phyloP scores from a whole-genome alignment of 2,888 invertebrate genomes.

The Cephus pygmeus region DNA sequence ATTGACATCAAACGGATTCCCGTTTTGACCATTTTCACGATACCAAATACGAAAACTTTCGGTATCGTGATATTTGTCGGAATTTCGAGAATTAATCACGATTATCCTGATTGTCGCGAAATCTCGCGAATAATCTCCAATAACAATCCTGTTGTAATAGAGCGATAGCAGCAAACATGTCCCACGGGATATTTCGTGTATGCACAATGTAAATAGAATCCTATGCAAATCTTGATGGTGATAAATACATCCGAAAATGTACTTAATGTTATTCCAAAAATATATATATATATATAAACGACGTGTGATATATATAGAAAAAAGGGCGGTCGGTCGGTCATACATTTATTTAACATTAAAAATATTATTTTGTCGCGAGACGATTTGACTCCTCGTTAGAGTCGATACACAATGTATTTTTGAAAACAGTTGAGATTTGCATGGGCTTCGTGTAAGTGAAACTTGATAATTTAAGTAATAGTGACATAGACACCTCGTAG shows the following conservation, averaged over 20 bases:
- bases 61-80: background rate
- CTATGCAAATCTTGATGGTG: slow-evolving; percentile 26
- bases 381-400: background rate
- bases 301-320: background rate
- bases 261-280: background rate
- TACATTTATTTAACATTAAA: background rate
- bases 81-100: background rate
- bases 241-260: slow-evolving; percentile 12
- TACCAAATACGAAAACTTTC: background rate
- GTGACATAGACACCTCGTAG: slow-evolving; percentile 21
- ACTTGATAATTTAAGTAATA: slow-evolving; percentile 28
- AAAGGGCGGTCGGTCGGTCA: background rate
- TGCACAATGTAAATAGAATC: slow-evolving; percentile 56
- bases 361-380: background rate
- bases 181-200: slow-evolving; percentile 42
- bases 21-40: background rate
- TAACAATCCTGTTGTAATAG: slow-evolving; percentile 30
- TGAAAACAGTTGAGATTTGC: slow-evolving; percentile 23
- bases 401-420: background rate
- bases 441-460: slow-evolving; percentile 26
- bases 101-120: background rate
- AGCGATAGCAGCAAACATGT: slow-evolving; percentile 35
- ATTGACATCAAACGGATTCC: background rate
- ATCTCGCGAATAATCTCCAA: background rate
- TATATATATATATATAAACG: background rate